phyloP scores from a whole-genome alignment of 2,797 vertebrate species.

The Pseudotriccus pelzelni region DNA sequence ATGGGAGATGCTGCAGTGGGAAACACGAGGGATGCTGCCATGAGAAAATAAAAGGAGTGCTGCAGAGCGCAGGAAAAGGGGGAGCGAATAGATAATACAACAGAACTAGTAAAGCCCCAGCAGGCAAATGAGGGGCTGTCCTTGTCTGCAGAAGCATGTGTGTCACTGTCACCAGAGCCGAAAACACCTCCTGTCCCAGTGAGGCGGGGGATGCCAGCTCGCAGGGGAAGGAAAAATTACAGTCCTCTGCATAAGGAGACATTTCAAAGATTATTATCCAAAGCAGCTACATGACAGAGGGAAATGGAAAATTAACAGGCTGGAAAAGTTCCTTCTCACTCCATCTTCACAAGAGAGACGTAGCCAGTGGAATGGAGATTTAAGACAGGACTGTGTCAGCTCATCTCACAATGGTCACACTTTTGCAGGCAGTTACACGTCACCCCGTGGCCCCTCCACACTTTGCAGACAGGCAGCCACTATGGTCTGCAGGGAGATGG shows the following conservation, averaged over 20 bases:
- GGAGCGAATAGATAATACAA: background rate
- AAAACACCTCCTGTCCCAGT: conserved; percentile 3
- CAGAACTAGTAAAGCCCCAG: background rate
- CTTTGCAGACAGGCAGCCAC: background rate
- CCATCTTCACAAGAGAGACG: background rate
- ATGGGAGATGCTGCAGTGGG: background rate
- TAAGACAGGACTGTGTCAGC: background rate
- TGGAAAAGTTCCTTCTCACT: background rate
- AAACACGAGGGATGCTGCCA: background rate
- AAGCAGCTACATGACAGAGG: background rate
- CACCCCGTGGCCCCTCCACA: background rate
- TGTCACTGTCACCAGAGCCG: background rate
- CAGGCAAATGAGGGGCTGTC: conserved; percentile 11
- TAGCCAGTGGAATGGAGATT: background rate
- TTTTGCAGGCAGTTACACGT: background rate
- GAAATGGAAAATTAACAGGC: conserved; percentile 33
- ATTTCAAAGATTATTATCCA: conserved; percentile 22
- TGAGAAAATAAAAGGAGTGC: background rate
- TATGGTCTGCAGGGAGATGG: background rate
- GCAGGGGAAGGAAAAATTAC: background rate
- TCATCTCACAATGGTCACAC: background rate
- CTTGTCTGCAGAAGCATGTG: background rate
- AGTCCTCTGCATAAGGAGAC: background rate
- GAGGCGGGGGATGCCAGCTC: background rate
- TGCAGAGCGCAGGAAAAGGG: background rate